These are phyloP conservation scores for Triplophysa siluroides DNA, from an alignment of 2,113 vertebrate species.

Conservation along the genomic window DNA sequence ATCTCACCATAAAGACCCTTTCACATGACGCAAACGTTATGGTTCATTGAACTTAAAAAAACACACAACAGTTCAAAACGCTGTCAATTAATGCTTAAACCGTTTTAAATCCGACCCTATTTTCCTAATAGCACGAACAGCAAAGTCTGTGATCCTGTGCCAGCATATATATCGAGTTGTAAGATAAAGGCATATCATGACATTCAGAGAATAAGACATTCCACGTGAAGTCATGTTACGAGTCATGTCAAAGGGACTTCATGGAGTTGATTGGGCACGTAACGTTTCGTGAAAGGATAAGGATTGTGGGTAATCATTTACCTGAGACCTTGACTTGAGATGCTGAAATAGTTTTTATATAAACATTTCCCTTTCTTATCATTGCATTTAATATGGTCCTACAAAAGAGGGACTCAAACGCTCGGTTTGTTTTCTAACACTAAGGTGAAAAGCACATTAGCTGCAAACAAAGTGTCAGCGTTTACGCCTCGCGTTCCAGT, in stretches of 20 bases:
- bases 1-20: neutral
- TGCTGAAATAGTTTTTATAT: conserved; percentile 22
- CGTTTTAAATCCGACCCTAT: too few species aligned
- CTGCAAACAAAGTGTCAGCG: neutral
- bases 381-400: conserved; percentile 4
- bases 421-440: neutral
- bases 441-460: too few species aligned
- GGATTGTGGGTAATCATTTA: conserved; percentile 33
- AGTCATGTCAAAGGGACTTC: neutral
- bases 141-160: too few species aligned
- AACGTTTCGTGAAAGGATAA: neutral
- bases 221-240: too few species aligned
- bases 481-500: conserved; percentile 30
- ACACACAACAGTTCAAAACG: too few species aligned
- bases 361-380: neutral
- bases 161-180: too few species aligned
- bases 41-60: too few species aligned
- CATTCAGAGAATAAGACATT: too few species aligned
- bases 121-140: too few species aligned
- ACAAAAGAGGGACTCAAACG: neutral
- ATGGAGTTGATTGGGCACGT: neutral
- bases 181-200: too few species aligned
- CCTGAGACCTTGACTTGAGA: conserved; percentile 48
- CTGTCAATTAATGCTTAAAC: too few species aligned
- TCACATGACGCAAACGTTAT: too few species aligned